Percentiles rank a stretch among this genome's conserved stretches.
Conservation (phyloP, 2,888 invertebrate genomes). For the Seladonia tumulorum region DNA sequence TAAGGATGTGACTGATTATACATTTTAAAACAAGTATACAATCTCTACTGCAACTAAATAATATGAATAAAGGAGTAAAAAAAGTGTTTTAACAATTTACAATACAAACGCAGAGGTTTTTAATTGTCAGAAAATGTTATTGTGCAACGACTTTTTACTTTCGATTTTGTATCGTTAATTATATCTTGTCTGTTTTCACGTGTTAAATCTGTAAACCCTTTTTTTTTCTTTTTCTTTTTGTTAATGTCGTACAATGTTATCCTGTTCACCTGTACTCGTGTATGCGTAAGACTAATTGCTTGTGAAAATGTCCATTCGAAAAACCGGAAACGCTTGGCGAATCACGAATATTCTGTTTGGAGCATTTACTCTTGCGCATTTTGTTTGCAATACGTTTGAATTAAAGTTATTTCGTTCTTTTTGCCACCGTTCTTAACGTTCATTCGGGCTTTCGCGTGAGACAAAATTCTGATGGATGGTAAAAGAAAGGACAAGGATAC, state of each 20-base stretch:
- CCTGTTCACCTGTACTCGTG: neutral
- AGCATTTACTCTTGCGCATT: neutral
- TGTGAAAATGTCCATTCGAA: neutral
- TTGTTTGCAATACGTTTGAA: neutral
- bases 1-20: slow-evolving; percentile 37
- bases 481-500: slow-evolving; percentile 4
- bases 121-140: slow-evolving; percentile 10
- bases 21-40: slow-evolving; percentile 20
- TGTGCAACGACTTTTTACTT: neutral
- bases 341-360: neutral
- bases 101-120: slow-evolving; percentile 21
- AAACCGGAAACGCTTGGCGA: neutral
- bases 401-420: neutral
- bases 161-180: slow-evolving; percentile 4
- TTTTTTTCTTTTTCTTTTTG: neutral
- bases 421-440: neutral
- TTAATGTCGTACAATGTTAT: neutral
- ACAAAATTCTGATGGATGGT: neutral
- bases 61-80: slow-evolving; percentile 41
- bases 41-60: slow-evolving; percentile 35
- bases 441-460: neutral
- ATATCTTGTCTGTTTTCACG: neutral
- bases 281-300: neutral
- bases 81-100: slow-evolving; percentile 34
- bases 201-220: neutral